These are phyloP conservation scores for Acleris emargana DNA, from an alignment of 2,888 invertebrate genomes.

Conservation along the genomic window DNA sequence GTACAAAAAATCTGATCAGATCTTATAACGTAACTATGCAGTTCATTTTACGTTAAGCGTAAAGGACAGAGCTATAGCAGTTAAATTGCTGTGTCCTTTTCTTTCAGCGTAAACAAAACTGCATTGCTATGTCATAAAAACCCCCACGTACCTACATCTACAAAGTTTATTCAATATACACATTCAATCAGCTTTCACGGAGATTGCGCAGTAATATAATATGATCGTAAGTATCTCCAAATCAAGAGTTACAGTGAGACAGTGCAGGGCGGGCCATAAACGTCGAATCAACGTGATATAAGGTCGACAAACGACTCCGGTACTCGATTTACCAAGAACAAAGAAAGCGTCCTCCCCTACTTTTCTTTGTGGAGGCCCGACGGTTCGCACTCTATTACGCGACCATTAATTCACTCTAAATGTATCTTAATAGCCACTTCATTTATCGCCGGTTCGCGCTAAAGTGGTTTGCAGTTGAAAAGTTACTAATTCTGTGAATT, in stretches of 20 bases:
- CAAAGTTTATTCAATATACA: constrained; percentile 12
- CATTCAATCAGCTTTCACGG: constrained; percentile 21
- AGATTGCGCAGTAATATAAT: constrained; percentile 44
- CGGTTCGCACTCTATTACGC: constrained; percentile 77
- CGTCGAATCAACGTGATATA: constrained; percentile 80
- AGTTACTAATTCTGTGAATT: constrained; percentile 34
- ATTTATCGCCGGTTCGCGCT: constrained; percentile 72
- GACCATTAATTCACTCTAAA: constrained; percentile 76
- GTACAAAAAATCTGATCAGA: not conserved
- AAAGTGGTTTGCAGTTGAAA: constrained; percentile 59
- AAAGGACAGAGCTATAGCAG: no score
- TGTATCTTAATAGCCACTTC: constrained; percentile 64
- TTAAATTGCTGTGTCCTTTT: no score
- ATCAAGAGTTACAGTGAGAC: constrained; percentile 63
- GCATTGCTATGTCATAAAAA: no score
- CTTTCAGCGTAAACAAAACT: no score
- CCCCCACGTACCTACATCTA: no score
- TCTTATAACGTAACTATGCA: no score
- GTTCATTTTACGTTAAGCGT: no score
- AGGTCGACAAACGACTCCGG: constrained; percentile 75
- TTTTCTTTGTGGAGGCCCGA: constrained; percentile 74
- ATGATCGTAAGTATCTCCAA: constrained; percentile 53
- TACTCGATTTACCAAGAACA: constrained; percentile 80
- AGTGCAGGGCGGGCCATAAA: constrained; percentile 70
- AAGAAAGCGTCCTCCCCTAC: constrained; percentile 70